These are phyloP conservation scores for Rhingia campestris DNA, from an alignment of 2,888 invertebrate species.

Conservation along the genomic window DNA sequence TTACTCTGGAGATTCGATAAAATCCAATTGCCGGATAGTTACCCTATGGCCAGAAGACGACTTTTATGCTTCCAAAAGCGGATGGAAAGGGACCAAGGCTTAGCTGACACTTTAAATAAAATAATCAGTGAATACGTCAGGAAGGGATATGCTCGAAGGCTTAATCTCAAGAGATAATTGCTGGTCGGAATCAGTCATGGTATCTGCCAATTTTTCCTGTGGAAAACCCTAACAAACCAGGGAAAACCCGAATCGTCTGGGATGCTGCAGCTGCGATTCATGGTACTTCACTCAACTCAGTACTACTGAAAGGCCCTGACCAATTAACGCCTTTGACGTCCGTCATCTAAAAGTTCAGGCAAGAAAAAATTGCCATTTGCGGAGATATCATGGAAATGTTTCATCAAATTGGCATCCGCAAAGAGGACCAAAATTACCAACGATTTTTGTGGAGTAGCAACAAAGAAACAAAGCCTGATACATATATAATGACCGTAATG, in stretches of 20 bases:
- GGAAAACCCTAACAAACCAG: no score
- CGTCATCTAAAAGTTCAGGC: no score
- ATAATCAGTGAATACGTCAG: conserved; percentile 15
- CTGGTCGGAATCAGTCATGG: not conserved
- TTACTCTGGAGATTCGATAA: conserved; percentile 5
- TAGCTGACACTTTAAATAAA: not conserved
- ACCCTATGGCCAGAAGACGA: not conserved
- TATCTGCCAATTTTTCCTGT: not conserved
- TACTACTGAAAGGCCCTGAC: no score
- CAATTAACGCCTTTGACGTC: no score
- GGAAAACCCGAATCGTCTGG: not conserved
- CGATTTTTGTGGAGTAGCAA: conserved; percentile 22
- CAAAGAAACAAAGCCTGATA: not conserved
- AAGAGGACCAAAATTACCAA: conserved; percentile 2
- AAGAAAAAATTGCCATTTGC: not conserved
- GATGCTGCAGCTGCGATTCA: conserved; percentile 5
- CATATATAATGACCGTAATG: conserved; percentile 24
- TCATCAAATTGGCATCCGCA: conserved; percentile 7
- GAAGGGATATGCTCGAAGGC: conserved; percentile 1
- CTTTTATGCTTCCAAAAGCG: not conserved
- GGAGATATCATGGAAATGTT: conserved; percentile 28
- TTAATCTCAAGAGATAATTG: not conserved
- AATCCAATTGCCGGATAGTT: conserved; percentile 10
- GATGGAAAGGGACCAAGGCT: not conserved
- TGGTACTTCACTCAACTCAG: not conserved